Evolutionary conservation across 2,113 vertebrate species (phyloP).

Genomic region (Grammomys surdaster): DNA sequence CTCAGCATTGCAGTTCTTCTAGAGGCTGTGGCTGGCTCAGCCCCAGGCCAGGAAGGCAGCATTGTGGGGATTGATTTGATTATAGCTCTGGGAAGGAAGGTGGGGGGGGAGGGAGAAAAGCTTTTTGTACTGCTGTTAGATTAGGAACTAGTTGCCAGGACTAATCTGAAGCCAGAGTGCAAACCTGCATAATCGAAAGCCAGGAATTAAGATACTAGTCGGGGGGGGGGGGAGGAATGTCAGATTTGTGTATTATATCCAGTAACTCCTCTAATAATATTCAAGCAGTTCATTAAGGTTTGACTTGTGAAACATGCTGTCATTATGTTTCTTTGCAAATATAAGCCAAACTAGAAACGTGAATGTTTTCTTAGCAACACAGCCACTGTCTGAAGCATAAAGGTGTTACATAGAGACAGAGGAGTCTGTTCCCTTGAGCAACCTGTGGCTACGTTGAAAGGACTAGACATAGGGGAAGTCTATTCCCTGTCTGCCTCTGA

Average conservation of each 20-base stretch:
- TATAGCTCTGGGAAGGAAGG: conserved; percentile 58
- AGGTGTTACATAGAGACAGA: neutral
- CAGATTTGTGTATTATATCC: conserved; percentile 9
- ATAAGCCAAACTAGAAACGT: conserved; percentile 24
- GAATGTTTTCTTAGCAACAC: neutral
- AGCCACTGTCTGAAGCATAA: neutral
- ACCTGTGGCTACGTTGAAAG: neutral
- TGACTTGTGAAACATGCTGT: neutral
- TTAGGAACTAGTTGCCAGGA: conserved; percentile 61
- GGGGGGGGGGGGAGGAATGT: neutral
- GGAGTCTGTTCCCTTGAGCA: neutral
- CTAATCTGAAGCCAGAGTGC: conserved; percentile 53
- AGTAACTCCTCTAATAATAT: neutral
- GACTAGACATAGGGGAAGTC: neutral
- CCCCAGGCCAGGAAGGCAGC: conserved; percentile 67
- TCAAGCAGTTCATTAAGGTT: conserved; percentile 34
- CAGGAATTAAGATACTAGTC: conserved; percentile 51
- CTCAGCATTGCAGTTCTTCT: conserved; percentile 75
- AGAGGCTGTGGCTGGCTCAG: conserved; percentile 62
- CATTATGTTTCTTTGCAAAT: conserved; percentile 53
- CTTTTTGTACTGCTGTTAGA: conserved; percentile 57
- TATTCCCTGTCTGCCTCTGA: neutral
- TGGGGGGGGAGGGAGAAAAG: neutral
- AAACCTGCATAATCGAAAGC: conserved; percentile 67
- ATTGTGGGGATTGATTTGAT: conserved; percentile 79